These are phyloP conservation scores for Ypsolopha scabrella DNA, from an alignment of 2,888 invertebrate genomes.

Conservation along the genomic window DNA sequence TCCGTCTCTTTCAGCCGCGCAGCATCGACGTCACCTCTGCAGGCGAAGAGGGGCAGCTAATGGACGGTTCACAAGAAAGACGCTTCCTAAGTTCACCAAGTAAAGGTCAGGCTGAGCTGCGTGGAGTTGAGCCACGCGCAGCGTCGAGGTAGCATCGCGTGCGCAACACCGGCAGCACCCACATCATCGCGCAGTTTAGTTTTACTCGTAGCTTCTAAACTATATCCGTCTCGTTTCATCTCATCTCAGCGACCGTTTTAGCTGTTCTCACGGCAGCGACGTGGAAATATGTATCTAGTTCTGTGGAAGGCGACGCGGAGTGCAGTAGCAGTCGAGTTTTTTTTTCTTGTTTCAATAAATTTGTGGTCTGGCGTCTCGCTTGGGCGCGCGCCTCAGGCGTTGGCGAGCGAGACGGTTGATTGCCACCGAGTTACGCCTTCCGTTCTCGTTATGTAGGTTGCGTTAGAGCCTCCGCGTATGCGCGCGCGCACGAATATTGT, in stretches of 20 bases:
- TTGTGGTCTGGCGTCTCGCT: slow-evolving; percentile 67
- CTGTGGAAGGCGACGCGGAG: slow-evolving; percentile 64
- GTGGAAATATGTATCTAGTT: slow-evolving; percentile 70
- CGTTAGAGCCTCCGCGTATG: slow-evolving; percentile 60
- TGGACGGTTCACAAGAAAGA: slow-evolving; percentile 63
- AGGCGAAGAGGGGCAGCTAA: slow-evolving; percentile 47
- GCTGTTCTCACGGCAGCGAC: slow-evolving; percentile 36
- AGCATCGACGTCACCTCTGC: slow-evolving; percentile 24
- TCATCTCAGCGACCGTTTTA: slow-evolving; percentile 14
- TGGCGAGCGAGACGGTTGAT: slow-evolving; percentile 53
- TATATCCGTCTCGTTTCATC: slow-evolving; percentile 10
- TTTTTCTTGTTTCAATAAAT: slow-evolving; percentile 69
- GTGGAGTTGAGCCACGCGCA: slow-evolving; percentile 36
- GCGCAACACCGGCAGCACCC: slow-evolving; percentile 70
- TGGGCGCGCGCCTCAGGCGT: slow-evolving; percentile 59
- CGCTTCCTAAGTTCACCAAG: slow-evolving; percentile 69
- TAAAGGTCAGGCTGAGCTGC: slow-evolving; percentile 63
- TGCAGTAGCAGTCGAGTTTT: slow-evolving; percentile 61
- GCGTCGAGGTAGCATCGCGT: slow-evolving; percentile 59
- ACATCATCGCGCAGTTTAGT: slow-evolving; percentile 60
- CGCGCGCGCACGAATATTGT: slow-evolving; percentile 57
- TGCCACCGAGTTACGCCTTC: slow-evolving; percentile 70
- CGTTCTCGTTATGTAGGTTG: slow-evolving; percentile 67
- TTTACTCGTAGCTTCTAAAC: slow-evolving; percentile 34
- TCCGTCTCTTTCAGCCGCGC: slow-evolving; percentile 45